Conservation (phyloP, 2,113 vertebrate genomes). For the Notarius quadriscutis region DNA sequence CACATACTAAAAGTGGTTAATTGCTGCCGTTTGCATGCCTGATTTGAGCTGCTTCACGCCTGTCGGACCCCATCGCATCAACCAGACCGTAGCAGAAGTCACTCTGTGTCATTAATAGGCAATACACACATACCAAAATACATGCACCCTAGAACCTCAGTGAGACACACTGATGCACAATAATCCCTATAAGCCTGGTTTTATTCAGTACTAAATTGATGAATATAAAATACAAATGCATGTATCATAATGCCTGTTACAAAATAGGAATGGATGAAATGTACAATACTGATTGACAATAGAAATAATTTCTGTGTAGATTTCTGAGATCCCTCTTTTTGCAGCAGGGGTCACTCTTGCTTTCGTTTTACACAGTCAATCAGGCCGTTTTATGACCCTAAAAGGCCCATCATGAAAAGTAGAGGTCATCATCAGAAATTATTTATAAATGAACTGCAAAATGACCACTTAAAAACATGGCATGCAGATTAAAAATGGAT, state of each 20-base stretch:
- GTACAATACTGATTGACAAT: neutral
- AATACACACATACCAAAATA: constrained; percentile 43
- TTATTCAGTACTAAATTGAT: neutral
- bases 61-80: constrained; percentile 77
- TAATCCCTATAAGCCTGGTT: neutral
- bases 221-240: no score
- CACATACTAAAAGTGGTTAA: constrained; percentile 77
- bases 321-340: neutral
- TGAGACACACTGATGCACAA: neutral
- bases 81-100: constrained; percentile 63
- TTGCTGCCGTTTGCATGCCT: constrained; percentile 74
- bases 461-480: neutral
- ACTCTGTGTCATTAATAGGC: constrained; percentile 59
- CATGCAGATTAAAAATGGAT: neutral
- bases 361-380: constrained; percentile 23
- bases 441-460: constrained; percentile 6
- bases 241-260: neutral
- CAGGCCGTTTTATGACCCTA: constrained; percentile 6
- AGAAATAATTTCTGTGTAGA: neutral
- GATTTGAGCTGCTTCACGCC: constrained; percentile 79
- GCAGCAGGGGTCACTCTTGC: constrained; percentile 75
- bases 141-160: constrained; percentile 27
- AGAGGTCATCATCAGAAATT: constrained; percentile 5
- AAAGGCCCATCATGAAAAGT: neutral
- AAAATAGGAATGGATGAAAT: neutral